A percentile compares a stretch with the other conserved stretches of the same genome.
Evolutionary conservation across 2,113 vertebrate species (phyloP).

Genomic region (Anolis carolinensis): DNA sequence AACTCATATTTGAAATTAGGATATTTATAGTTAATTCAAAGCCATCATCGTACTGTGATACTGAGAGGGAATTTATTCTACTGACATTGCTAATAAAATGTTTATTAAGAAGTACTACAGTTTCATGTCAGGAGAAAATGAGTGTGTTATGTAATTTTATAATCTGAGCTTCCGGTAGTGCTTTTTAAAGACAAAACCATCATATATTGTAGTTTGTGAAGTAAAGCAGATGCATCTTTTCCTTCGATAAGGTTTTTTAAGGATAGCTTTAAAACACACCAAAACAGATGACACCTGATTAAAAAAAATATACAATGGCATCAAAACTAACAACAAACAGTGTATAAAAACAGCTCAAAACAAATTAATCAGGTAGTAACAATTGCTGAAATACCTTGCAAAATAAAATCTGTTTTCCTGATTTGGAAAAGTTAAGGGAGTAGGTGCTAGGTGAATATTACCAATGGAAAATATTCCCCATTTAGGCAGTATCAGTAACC

Average conservation of each 20-base stretch:
- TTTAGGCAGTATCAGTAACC: too few species aligned
- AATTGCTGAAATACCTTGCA: neutral
- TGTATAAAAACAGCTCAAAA: neutral
- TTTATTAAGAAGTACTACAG: neutral
- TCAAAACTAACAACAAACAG: neutral
- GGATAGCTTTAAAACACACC: neutral
- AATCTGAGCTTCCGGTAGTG: neutral
- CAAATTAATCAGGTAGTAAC: neutral
- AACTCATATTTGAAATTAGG: neutral
- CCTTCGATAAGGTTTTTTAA: neutral
- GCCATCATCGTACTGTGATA: neutral
- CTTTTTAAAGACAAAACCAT: too few species aligned
- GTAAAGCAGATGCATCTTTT: neutral
- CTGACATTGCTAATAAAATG: rapidly evolving
- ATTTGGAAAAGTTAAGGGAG: neutral
- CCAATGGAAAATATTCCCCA: neutral
- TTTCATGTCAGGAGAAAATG: neutral
- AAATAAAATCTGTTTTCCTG: neutral
- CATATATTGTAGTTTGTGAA: too few species aligned
- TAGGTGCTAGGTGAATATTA: neutral
- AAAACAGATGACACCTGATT: neutral
- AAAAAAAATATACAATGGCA: neutral
- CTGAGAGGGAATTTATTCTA: slow-evolving; percentile 6
- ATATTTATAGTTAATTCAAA: neutral
- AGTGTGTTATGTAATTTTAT: neutral